Evolutionary conservation across 2,888 invertebrate species (phyloP).

Genomic region (Carpatolechia fugitivella): DNA sequence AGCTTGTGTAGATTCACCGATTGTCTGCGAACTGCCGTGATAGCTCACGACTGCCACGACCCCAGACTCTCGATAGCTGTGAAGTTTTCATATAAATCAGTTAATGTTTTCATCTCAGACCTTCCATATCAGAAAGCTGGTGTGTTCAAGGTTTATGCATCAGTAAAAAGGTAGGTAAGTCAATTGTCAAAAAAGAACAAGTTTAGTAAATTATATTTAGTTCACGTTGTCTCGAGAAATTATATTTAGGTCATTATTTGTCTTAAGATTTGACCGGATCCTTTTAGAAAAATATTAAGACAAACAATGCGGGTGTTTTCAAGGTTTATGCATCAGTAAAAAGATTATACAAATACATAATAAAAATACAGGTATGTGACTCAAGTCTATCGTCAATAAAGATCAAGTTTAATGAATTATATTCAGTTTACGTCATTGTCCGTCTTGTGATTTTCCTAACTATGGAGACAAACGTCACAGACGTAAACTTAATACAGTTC

Average conservation of each 20-base stretch:
- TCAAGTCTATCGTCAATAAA: too few species aligned
- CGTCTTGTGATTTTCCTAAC: not conserved
- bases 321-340: too few species aligned
- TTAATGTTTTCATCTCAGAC: conserved; percentile 22
- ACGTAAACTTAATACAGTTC: not conserved
- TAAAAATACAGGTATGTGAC: too few species aligned
- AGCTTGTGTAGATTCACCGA: conserved; percentile 35
- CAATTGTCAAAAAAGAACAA: too few species aligned
- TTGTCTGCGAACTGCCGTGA: conserved; percentile 38
- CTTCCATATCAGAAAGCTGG: not conserved
- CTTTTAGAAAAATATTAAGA: too few species aligned
- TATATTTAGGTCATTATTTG: too few species aligned
- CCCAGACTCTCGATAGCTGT: conserved; percentile 57
- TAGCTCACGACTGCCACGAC: conserved; percentile 44
- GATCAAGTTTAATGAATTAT: not conserved
- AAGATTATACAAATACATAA: too few species aligned
- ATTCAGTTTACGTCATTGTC: conserved; percentile 1
- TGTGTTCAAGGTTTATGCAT: not conserved
- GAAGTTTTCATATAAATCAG: conserved; percentile 57
- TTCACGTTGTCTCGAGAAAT: too few species aligned
- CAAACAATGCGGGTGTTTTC: too few species aligned
- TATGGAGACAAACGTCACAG: too few species aligned
- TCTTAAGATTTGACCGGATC: too few species aligned
- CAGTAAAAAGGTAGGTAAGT: not conserved
- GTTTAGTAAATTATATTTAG: too few species aligned